Conservation (phyloP, 2,113 vertebrate species). For the Percopsis transmontana region DNA sequence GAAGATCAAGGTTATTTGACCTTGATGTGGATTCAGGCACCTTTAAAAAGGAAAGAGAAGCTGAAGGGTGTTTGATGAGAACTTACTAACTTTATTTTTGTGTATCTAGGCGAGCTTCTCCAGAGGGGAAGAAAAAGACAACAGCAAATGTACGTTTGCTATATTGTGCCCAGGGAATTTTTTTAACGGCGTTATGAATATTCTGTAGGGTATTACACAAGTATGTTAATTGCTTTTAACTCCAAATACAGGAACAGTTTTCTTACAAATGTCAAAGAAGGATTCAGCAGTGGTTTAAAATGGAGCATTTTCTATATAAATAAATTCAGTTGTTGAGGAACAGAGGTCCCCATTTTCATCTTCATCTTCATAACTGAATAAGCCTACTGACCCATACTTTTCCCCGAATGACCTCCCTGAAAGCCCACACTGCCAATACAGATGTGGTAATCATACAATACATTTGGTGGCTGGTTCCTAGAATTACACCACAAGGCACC, state of each 20-base stretch:
- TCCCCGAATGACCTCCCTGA: background rate
- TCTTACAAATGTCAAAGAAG: conserved; percentile 34
- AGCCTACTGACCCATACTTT: background rate
- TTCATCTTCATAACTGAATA: conserved; percentile 17
- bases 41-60: background rate
- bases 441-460: conserved; percentile 7
- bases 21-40: conserved; percentile 9
- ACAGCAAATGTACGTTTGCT: conserved; percentile 28
- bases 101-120: conserved; percentile 14
- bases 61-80: conserved; percentile 6
- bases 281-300: conserved; percentile 31
- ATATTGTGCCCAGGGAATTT: conserved; percentile 45
- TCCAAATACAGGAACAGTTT: conserved; percentile 30
- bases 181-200: conserved; percentile 30
- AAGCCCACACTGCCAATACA: background rate
- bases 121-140: conserved; percentile 1
- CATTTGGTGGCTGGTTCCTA: conserved; percentile 23
- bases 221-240: conserved; percentile 37
- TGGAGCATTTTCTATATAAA: background rate
- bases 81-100: background rate
- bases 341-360: conserved; percentile 7
- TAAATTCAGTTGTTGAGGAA: background rate
- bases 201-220: conserved; percentile 44
- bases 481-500: conserved; percentile 19
- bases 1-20: conserved; percentile 1